Evolutionary conservation across 1,140 invertebrate species (phyloP), one percentile per base, ranked within the genome.

Genomic region (Papilio machaon): DNA sequence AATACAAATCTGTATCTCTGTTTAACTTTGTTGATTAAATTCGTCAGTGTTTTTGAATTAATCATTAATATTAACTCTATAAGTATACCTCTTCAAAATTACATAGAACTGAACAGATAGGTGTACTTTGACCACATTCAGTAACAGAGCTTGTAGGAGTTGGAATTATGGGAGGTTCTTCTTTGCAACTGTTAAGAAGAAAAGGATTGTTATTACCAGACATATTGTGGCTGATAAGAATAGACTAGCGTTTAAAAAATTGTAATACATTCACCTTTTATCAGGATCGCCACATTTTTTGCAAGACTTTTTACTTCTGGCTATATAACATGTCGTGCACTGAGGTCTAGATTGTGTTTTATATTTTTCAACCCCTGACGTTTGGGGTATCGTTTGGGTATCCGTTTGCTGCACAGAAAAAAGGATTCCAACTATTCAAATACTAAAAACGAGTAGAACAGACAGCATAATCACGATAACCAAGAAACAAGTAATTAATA

Each of bases 61-160:
- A 73, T 38, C 23, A 49, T 7, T 75, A 79, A 52, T 13, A 79
- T 75, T 75, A 30, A 74, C 75, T 67, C 58, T 11, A 80, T 82
- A 43, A 43, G 1, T 43, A 77, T 82, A 91, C 92, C 80, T 91
- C 85, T 73, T 91, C 91, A 46, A 93, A 83, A 79, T 92, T 91
- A 17, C 86, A 85, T 0, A 93, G 78, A 46, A 89, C 90, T 87
- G 90, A 88, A 60, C 84, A 88, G 2, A 93, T 82, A 2, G 91
- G 89, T n/a, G 88, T 38, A 13, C 64, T 75, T 30, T 87, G 85
- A 64, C 80, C 64, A 70, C 64, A 30, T 13, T 64, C 60, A 64
- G 23, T 30, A 70, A 30, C 30, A 70, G 64, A 35, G 64, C 64
- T 70, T 38, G 15, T 38, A 70, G 64, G 64, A 35, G 64, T 70